Conservation (phyloP, 2,797 vertebrate species). For the Denticeps clupeoides region DNA sequence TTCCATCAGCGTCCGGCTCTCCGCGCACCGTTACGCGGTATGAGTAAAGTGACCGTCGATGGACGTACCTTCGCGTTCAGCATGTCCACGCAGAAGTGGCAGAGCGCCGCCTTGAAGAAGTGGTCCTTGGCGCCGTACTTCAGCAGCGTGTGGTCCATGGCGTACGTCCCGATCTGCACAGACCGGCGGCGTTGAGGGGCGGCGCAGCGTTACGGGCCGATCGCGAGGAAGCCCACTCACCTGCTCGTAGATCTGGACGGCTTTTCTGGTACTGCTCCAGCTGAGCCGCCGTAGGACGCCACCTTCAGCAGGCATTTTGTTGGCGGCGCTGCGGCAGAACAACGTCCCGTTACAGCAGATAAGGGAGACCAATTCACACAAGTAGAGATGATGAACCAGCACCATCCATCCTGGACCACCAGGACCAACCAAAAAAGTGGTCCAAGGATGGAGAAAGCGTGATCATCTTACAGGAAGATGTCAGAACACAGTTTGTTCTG, state of each 20-base stretch:
- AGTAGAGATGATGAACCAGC: background rate
- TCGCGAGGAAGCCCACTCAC: no score
- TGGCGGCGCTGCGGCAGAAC: slow-evolving; percentile 39
- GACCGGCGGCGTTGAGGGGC: background rate
- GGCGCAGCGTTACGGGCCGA: no score
- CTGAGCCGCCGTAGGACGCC: slow-evolving; percentile 57
- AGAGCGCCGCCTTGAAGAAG: slow-evolving; percentile 69
- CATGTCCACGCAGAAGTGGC: slow-evolving; percentile 73
- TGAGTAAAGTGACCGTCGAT: no score
- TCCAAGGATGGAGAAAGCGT: no score
- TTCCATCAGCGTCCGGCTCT: background rate
- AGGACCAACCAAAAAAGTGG: no score
- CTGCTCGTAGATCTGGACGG: slow-evolving; percentile 68
- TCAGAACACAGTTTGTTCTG: no score
- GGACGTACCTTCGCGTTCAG: slow-evolving; percentile 68
- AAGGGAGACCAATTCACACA: background rate
- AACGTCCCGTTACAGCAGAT: no score
- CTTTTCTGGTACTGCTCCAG: slow-evolving; percentile 71
- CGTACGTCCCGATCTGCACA: slow-evolving; percentile 58
- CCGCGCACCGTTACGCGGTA: no score
- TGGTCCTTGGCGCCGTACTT: slow-evolving; percentile 71
- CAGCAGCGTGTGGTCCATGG: slow-evolving; percentile 68
- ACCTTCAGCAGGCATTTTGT: slow-evolving; percentile 73
- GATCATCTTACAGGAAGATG: no score
- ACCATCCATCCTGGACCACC: background rate